Evolutionary conservation across 2,113 vertebrate species (phyloP).

Genomic region (Plecotus auritus): DNA sequence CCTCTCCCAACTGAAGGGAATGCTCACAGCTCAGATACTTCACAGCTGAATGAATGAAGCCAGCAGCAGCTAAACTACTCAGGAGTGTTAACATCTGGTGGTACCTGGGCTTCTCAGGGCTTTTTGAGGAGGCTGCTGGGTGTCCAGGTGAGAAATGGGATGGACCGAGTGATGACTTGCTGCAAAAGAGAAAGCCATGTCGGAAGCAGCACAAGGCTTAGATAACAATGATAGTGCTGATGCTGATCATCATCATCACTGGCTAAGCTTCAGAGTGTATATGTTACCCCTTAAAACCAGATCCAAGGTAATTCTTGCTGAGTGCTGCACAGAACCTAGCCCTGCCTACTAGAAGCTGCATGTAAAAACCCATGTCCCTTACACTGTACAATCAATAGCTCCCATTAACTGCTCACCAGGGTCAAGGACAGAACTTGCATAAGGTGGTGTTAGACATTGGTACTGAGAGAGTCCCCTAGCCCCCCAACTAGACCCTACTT

Average conservation of each 20-base stretch:
- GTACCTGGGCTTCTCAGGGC: neutral
- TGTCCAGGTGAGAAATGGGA: neutral
- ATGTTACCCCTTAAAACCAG: neutral
- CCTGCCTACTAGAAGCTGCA: neutral
- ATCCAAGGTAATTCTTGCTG: neutral
- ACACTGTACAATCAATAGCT: too few relatives aligned
- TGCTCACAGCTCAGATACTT: neutral
- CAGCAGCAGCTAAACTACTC: neutral
- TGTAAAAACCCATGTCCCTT: neutral
- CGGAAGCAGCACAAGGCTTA: neutral
- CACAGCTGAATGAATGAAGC: neutral
- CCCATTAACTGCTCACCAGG: neutral
- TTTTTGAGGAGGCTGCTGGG: neutral
- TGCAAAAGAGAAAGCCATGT: neutral
- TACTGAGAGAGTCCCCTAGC: neutral
- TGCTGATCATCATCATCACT: neutral
- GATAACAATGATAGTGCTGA: neutral
- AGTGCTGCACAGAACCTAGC: neutral
- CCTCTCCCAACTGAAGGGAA: neutral
- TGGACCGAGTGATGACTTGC: neutral
- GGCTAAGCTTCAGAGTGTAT: neutral
- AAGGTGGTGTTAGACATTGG: neutral
- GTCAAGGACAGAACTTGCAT: neutral
- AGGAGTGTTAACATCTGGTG: too few relatives aligned
- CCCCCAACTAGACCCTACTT: neutral